These are phyloP conservation scores for Scaptomyza caliginosa DNA, from an alignment of 2,888 invertebrate genomes.

Conservation along the genomic window DNA sequence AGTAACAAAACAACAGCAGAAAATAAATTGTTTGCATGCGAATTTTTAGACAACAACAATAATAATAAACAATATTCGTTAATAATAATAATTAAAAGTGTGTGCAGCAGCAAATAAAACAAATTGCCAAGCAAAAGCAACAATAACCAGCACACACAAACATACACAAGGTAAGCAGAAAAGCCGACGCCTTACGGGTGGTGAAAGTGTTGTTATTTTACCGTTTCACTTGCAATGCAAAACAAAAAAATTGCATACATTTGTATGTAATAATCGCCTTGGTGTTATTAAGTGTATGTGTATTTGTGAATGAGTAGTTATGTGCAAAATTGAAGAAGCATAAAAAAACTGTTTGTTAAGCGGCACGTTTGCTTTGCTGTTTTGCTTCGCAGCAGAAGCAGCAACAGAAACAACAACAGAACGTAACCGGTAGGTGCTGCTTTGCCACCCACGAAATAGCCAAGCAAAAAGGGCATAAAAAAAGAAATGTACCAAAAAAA, in stretches of 20 bases:
- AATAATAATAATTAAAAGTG: conserved; percentile 31
- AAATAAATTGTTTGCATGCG: conserved; percentile 38
- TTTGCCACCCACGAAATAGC: conserved; percentile 70
- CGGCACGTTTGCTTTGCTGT: conserved; percentile 58
- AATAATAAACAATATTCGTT: conserved; percentile 29
- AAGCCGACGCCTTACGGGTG: conserved; percentile 67
- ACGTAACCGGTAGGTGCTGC: conserved; percentile 70
- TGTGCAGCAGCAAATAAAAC: conserved; percentile 10
- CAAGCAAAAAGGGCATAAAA: conserved; percentile 65
- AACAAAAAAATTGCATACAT: background rate
- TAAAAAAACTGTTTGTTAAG: conserved; percentile 40
- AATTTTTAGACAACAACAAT: conserved; percentile 35
- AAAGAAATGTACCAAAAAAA: conserved; percentile 29
- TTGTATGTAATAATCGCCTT: conserved; percentile 4
- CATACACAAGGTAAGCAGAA: conserved; percentile 59
- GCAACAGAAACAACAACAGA: conserved; percentile 47
- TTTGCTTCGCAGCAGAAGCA: conserved; percentile 51
- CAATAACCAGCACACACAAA: conserved; percentile 27
- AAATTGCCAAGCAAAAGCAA: background rate
- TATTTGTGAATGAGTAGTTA: conserved; percentile 30
- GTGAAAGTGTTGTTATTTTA: conserved; percentile 71
- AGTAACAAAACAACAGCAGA: conserved; percentile 47
- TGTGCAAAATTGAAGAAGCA: conserved; percentile 37
- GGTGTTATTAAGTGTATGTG: conserved; percentile 16
- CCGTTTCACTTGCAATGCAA: conserved; percentile 19